Conservation (phyloP, 2,113 vertebrate species). For the Fregetta grallaria region DNA sequence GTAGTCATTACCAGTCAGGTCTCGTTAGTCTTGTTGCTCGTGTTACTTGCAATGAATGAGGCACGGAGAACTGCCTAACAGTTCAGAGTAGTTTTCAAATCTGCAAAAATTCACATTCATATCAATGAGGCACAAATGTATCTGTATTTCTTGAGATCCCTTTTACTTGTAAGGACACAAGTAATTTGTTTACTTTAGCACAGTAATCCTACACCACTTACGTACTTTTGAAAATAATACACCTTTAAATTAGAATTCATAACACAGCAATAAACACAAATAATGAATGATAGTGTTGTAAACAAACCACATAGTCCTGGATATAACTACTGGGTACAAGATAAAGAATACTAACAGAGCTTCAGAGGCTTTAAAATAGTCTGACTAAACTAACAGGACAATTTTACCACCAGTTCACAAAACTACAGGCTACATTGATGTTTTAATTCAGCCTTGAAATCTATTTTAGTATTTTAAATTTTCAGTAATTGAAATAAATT, state of each 20-base stretch:
- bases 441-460: not conserved
- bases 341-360: not conserved
- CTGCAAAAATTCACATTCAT: not conserved
- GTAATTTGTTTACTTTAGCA: not conserved
- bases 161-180: not conserved
- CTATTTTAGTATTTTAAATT: not conserved
- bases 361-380: not conserved
- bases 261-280: not conserved
- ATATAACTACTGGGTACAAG: not conserved
- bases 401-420: not conserved
- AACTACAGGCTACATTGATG: not conserved
- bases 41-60: not conserved
- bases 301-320: not conserved
- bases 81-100: not conserved
- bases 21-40: not conserved
- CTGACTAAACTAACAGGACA: not conserved
- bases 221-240: not conserved
- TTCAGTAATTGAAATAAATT: not conserved
- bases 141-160: not conserved
- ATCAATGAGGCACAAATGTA: not conserved
- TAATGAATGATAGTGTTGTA: not conserved
- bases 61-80: not conserved
- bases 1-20: not conserved
- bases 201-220: not conserved
- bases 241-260: not conserved